Evolutionary conservation across 2,113 vertebrate genomes (phyloP).

Genomic region (Rhabdornis inornatus): DNA sequence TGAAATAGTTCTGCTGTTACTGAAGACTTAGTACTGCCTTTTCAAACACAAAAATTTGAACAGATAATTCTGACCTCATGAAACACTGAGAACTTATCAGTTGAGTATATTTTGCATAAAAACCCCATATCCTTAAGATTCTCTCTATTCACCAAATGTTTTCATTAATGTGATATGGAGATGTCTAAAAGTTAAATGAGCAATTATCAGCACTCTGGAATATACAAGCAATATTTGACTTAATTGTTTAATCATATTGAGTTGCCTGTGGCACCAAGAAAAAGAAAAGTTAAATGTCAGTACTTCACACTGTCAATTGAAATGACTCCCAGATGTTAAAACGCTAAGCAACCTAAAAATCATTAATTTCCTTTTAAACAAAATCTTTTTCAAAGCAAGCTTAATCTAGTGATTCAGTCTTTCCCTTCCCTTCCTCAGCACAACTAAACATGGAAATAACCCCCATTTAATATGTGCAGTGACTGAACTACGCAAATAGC

Average conservation of each 20-base stretch:
- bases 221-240: background rate
- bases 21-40: background rate
- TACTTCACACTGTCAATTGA: background rate
- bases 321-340: constrained; percentile 37
- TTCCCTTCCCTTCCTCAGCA: background rate
- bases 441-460: background rate
- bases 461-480: background rate
- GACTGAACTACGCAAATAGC: background rate
- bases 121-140: background rate
- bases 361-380: background rate
- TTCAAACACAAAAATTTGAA: background rate
- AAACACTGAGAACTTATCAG: background rate
- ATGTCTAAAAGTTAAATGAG: background rate
- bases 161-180: background rate
- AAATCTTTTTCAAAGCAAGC: background rate
- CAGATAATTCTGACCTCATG: background rate
- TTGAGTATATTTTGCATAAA: background rate
- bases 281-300: background rate
- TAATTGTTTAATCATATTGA: background rate
- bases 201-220: background rate
- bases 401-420: background rate
- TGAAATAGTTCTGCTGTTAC: background rate
- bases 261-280: background rate
- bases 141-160: background rate
- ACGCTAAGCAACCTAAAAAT: constrained; percentile 8